A percentile compares a stretch with the other conserved stretches of the same genome.
Evolutionary conservation across 2,888 invertebrate species (phyloP).

Genomic region (Torymus aiolomorphi): DNA sequence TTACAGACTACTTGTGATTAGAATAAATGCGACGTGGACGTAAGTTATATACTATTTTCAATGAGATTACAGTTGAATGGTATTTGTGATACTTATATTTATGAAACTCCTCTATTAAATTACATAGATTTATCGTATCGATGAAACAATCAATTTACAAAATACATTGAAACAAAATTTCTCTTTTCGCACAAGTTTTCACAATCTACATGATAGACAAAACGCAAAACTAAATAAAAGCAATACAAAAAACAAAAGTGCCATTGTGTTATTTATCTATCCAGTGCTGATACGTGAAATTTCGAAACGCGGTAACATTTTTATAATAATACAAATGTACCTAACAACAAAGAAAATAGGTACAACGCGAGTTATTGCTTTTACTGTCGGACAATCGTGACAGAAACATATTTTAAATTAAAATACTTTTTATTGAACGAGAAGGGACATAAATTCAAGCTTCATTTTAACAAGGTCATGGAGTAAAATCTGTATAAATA

Average conservation of each 20-base stretch:
- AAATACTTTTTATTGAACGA: conserved; percentile 20
- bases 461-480: conserved; percentile 39
- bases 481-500: conserved; percentile 48
- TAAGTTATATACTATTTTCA: conserved; percentile 30
- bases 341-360: conserved; percentile 47
- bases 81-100: conserved; percentile 10
- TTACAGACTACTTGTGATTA: conserved; percentile 36
- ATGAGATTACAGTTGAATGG: conserved; percentile 9
- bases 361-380: conserved; percentile 16
- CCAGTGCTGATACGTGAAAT: conserved; percentile 33
- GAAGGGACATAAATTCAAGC: conserved; percentile 28
- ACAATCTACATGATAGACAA: conserved; percentile 15
- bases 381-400: conserved; percentile 20
- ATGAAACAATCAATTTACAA: conserved; percentile 3
- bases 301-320: conserved; percentile 20
- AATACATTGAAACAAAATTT: conserved; percentile 16
- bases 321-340: conserved; percentile 35
- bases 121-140: conserved; percentile 7
- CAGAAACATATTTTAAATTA: conserved; percentile 42
- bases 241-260: conserved; percentile 7
- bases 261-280: not conserved
- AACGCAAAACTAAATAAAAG: conserved; percentile 23
- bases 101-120: conserved; percentile 4
- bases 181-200: not conserved
- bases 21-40: conserved; percentile 33